Conservation (phyloP, 2,888 invertebrate species). For the Napeogenes sylphis region DNA sequence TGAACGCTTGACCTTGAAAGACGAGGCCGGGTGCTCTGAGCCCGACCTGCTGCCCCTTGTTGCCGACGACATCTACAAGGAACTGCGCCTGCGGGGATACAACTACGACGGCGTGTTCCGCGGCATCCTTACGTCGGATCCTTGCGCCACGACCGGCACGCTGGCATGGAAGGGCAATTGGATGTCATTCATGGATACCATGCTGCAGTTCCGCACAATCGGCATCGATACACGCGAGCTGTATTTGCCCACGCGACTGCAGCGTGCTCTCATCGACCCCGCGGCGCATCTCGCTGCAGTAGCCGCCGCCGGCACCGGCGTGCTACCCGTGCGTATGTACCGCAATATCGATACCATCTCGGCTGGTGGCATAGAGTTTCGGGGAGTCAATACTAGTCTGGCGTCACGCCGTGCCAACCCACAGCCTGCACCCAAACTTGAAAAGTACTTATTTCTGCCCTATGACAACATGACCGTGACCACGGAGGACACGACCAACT, state of each 20-base stretch:
- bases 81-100: too few species aligned
- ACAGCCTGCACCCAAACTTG: conserved; percentile 88
- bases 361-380: conserved; percentile 77
- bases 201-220: conserved; percentile 94
- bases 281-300: conserved; percentile 76
- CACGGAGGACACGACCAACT: conserved; percentile 79
- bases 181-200: conserved; percentile 96
- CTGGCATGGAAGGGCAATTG: conserved; percentile 94
- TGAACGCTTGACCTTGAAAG: conserved; percentile 78
- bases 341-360: conserved; percentile 84
- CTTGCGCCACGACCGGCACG: conserved; percentile 82
- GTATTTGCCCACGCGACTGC: conserved; percentile 93
- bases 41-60: conserved; percentile 73
- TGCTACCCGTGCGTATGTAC: conserved; percentile 82
- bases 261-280: conserved; percentile 89
- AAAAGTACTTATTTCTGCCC: conserved; percentile 89
- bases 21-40: conserved; percentile 52
- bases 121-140: conserved; percentile 77
- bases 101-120: too few species aligned
- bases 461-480: conserved; percentile 75
- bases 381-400: conserved; percentile 86
- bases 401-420: conserved; percentile 90
- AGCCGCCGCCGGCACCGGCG: conserved; percentile 38
- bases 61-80: conserved; percentile 36
- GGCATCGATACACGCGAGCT: conserved; percentile 86